phyloP scores from a whole-genome alignment of 2,888 invertebrate species.

The Tenthredo mesomela region DNA sequence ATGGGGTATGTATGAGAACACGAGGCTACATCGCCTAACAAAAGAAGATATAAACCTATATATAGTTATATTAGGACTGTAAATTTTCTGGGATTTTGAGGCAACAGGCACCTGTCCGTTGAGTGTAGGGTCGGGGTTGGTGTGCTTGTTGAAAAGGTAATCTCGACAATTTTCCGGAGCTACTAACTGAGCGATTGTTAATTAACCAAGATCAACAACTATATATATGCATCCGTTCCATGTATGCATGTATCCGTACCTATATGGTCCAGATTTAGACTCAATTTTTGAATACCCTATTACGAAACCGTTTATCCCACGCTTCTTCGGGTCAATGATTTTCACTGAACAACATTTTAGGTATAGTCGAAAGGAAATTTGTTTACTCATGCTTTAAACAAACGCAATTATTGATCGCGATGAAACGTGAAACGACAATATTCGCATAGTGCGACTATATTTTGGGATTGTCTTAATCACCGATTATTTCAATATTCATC shows the following conservation, averaged over 20 bases:
- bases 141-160: neutral
- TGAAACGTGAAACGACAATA: neutral
- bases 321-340: neutral
- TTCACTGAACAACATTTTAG: neutral
- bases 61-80: neutral
- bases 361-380: neutral
- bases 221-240: neutral
- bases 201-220: constrained; percentile 17
- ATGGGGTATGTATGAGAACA: neutral
- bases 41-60: neutral
- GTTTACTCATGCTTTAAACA: neutral
- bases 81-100: constrained; percentile 28
- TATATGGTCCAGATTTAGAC: no score
- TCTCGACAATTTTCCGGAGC: neutral
- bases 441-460: neutral
- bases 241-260: no score
- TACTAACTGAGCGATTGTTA: constrained; percentile 6
- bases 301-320: neutral
- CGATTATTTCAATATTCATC: neutral
- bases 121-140: neutral
- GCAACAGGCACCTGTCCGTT: constrained; percentile 40
- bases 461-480: neutral
- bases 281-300: neutral
- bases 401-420: neutral
- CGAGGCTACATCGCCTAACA: neutral